Conservation (phyloP, 2,888 invertebrate genomes). For the Linnaemya vulpina region DNA sequence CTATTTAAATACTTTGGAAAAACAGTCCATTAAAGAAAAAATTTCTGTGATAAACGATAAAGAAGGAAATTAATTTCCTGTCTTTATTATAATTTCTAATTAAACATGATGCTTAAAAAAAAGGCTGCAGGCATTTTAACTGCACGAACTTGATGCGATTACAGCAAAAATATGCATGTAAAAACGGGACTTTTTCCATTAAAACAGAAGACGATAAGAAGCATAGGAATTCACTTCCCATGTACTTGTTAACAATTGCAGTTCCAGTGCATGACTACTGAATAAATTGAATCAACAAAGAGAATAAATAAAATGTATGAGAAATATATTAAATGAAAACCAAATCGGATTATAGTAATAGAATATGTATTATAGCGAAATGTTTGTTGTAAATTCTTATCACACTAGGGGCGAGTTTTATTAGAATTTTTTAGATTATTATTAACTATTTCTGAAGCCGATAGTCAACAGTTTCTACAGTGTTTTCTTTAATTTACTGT, state of each 20-base stretch:
- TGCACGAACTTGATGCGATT: slow-evolving; percentile 23
- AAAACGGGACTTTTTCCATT: slow-evolving; percentile 35
- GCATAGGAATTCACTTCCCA: slow-evolving; percentile 40
- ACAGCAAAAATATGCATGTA: slow-evolving; percentile 1
- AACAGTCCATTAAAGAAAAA: slow-evolving; percentile 17
- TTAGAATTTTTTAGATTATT: slow-evolving; percentile 2
- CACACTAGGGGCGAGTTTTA: slow-evolving; percentile 1
- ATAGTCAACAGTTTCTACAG: too few relatives aligned
- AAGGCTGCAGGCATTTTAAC: slow-evolving; percentile 37
- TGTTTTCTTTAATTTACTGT: too few relatives aligned
- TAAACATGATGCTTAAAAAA: slow-evolving; percentile 28
- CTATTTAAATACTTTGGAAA: slow-evolving; percentile 9
- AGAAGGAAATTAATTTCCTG: slow-evolving; percentile 70
- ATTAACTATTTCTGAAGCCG: too few relatives aligned
- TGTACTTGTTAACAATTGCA: slow-evolving; percentile 42
- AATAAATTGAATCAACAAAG: background rate
- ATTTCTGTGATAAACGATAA: slow-evolving; percentile 42
- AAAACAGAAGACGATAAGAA: background rate
- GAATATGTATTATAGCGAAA: slow-evolving; percentile 6
- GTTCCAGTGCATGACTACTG: slow-evolving; percentile 48
- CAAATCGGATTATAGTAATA: slow-evolving; percentile 43
- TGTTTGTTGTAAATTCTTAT: slow-evolving; percentile 1
- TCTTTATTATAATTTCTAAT: slow-evolving; percentile 56
- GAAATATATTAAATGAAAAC: background rate
- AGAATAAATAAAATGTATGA: background rate